Conservation (phyloP, 2,888 invertebrate genomes). For the Cephus nigrinus region DNA sequence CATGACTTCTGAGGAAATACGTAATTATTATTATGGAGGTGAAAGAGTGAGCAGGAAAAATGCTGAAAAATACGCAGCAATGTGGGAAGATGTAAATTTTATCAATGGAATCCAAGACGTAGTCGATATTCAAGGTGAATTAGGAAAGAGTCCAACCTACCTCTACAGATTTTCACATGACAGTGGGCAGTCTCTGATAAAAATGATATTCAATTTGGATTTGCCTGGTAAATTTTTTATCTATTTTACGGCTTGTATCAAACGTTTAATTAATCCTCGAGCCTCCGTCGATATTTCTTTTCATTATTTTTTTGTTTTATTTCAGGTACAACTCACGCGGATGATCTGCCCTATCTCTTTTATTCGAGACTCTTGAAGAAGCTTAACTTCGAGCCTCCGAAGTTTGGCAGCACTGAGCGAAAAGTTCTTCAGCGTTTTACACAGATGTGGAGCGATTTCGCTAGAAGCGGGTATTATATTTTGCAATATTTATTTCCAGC, state of each 20-base stretch:
- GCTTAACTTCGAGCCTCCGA: slow-evolving; percentile 19
- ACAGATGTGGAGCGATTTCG: slow-evolving; percentile 60
- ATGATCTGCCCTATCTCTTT: slow-evolving; percentile 52
- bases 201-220: slow-evolving; percentile 25
- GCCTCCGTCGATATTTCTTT: too few species aligned
- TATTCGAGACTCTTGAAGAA: slow-evolving; percentile 27
- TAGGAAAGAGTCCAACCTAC: slow-evolving; percentile 36
- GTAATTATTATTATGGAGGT: slow-evolving; percentile 42
- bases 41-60: slow-evolving; percentile 29
- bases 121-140: slow-evolving; percentile 34
- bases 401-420: slow-evolving; percentile 28
- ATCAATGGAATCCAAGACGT: slow-evolving; percentile 40
- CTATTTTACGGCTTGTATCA: not conserved
- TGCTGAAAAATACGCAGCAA: slow-evolving; percentile 29
- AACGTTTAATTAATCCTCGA: not conserved
- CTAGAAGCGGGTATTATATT: slow-evolving; percentile 52
- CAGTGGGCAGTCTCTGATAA: slow-evolving; percentile 32
- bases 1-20: slow-evolving; percentile 36
- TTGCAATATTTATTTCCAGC: not conserved
- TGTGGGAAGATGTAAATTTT: slow-evolving; percentile 43
- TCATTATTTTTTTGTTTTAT: not conserved
- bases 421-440: slow-evolving; percentile 45
- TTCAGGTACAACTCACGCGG: slow-evolving; percentile 43
- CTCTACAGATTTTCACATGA: slow-evolving; percentile 51
- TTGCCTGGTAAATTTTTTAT: slow-evolving; percentile 38